Conservation (phyloP, 2,797 vertebrate genomes). For the Centropyge bicolor region DNA sequence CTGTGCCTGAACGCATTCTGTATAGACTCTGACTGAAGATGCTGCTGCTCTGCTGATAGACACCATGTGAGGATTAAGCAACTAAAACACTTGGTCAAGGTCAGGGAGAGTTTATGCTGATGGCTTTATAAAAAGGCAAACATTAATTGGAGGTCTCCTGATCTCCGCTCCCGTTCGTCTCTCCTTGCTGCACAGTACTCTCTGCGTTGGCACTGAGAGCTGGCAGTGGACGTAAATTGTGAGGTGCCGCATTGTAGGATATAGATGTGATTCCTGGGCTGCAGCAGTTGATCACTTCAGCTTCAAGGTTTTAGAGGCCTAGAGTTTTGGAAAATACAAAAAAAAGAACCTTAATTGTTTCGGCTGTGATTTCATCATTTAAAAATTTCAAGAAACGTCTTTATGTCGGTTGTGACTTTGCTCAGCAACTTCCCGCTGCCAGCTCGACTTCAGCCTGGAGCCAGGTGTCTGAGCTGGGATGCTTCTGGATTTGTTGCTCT, state of each 20-base stretch:
- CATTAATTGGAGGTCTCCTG: not conserved
- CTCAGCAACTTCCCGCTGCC: slow-evolving; percentile 22
- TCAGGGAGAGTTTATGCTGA: not conserved
- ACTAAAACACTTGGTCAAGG: not conserved
- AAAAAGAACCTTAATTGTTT: not conserved
- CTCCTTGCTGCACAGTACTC: not conserved
- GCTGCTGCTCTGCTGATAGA: not conserved
- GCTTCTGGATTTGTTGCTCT: slow-evolving; percentile 48
- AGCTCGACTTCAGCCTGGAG: not conserved
- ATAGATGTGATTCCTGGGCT: not conserved
- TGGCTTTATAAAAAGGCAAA: not conserved
- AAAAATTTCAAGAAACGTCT: not conserved
- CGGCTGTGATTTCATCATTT: not conserved
- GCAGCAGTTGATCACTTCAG: not conserved
- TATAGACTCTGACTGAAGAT: not conserved
- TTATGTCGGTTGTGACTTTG: slow-evolving; percentile 1
- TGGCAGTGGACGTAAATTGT: not conserved
- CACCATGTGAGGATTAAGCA: not conserved
- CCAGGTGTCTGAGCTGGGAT: slow-evolving; percentile 32
- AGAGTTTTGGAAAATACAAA: not conserved
- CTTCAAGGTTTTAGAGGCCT: not conserved
- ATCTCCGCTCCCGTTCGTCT: not conserved
- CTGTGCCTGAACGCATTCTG: not conserved
- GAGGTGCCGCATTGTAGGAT: not conserved
- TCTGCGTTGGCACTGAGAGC: not conserved